These are phyloP conservation scores for Xestia ashworthii DNA, from an alignment of 2,888 invertebrate genomes.

Conservation along the genomic window DNA sequence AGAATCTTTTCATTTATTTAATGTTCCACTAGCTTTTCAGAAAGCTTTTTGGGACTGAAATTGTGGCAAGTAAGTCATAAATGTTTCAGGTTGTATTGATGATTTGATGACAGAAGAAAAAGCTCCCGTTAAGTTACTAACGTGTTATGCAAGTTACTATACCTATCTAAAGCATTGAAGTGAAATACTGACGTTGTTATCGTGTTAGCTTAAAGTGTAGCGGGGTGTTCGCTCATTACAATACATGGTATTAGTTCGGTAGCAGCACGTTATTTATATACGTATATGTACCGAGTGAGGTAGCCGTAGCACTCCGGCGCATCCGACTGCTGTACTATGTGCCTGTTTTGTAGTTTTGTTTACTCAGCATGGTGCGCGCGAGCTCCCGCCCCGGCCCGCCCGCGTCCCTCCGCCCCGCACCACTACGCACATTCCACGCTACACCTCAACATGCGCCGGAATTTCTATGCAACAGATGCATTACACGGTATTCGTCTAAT, in stretches of 20 bases:
- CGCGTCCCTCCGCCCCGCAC: constrained; percentile 65
- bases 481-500: constrained; percentile 66
- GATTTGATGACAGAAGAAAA: not conserved
- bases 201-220: constrained; percentile 23
- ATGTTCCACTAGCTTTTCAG: not conserved
- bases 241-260: constrained; percentile 46
- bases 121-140: not conserved
- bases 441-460: constrained; percentile 75
- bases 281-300: constrained; percentile 56
- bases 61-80: not conserved
- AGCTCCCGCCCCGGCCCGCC: constrained; percentile 60
- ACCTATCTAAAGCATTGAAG: not conserved
- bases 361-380: constrained; percentile 83
- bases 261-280: constrained; percentile 63
- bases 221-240: constrained; percentile 44
- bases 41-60: not conserved
- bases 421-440: constrained; percentile 77
- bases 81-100: not conserved
- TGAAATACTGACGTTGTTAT: constrained; percentile 23
- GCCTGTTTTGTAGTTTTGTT: constrained; percentile 84
- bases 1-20: not conserved
- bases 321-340: constrained; percentile 76
- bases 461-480: constrained; percentile 83
- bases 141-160: not conserved
- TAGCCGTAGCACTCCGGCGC: constrained; percentile 68